Evolutionary conservation across 37 sponge, comb jelly and placozoan genomes (phyloP), one percentile per base, ranked within the genome.

Genomic region (Petrosia ficiformis): DNA sequence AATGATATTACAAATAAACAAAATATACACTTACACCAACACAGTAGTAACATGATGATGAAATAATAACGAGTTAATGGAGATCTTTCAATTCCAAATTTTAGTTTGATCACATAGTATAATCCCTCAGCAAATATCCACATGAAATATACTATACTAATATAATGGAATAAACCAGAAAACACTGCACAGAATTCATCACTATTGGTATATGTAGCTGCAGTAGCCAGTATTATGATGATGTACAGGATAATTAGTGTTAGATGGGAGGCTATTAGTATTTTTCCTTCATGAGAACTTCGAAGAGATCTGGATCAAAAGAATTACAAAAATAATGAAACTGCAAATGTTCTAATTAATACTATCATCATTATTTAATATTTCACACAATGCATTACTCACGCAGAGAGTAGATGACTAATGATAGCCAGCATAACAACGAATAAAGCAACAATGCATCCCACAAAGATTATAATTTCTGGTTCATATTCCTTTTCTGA

Each of bases 81-180:
- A 8, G 26, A 6, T 33, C 24, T 64, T 29, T 68, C 75, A 4
- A 82, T 8, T 21, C 65, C 68, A 32, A 58, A 36, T 14, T 48
- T 65, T 54, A 82, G 38, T 38, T 74, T 82, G 14, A 67, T 4
- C n/a, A 44, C 74, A n/a, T 73, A 66, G 25, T 40, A 74, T 5
- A 82, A 36, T 38, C 73, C 75, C 67, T 82, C 82, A 54, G 41
- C 66, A 8, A 67, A 34, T 6, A 67, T 73, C 82, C 82, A 82
- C 57, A 38, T 28, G 24, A 82, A 73, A 42, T 68, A 82, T 37
- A 82, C 82, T 30, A 82, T n/a, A 52, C 74, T 67, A 59, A 82
- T 67, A 69, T 82, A 82, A 34, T 82, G 75, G 40, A 82, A 35
- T 38, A 82, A 48, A 31, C 75, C 82, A 54, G 82, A 63, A 39